Conservation (phyloP, 2,113 vertebrate species). For the Hiodon tergisus region DNA sequence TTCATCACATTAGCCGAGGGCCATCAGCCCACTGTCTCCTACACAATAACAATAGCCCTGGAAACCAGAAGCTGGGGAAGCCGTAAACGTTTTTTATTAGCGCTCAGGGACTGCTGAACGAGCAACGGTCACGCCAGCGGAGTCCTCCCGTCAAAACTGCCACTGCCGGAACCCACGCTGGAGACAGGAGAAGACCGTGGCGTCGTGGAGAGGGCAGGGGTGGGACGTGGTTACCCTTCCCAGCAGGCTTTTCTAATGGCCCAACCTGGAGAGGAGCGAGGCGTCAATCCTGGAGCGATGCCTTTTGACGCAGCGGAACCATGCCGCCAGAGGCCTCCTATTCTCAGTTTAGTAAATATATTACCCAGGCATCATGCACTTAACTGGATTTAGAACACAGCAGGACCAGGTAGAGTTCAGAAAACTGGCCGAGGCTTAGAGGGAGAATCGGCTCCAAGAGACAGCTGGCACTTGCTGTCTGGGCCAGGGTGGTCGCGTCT, state of each 20-base stretch:
- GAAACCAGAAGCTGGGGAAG: background rate
- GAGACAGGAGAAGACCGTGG: background rate
- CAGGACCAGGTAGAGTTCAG: conserved; percentile 2
- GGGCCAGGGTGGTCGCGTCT: conserved; percentile 31
- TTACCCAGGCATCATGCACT: background rate
- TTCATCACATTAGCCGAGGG: background rate
- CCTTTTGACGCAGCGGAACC: no score
- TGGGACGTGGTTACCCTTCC: no score
- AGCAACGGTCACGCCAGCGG: background rate
- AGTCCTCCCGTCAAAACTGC: background rate
- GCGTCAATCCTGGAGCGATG: no score
- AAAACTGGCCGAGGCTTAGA: background rate
- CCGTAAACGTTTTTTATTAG: background rate
- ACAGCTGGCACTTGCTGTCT: background rate
- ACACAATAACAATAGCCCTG: background rate
- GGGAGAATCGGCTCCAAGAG: background rate
- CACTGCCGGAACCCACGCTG: no score
- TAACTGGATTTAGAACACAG: background rate
- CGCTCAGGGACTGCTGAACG: background rate
- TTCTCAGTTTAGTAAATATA: no score
- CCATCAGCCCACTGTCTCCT: background rate
- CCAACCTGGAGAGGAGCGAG: no score
- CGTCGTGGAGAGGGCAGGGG: background rate
- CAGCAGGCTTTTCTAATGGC: no score
- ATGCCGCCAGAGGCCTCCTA: no score